Conservation (phyloP, 2,797 vertebrate species). For the Sardinella longiceps region DNA sequence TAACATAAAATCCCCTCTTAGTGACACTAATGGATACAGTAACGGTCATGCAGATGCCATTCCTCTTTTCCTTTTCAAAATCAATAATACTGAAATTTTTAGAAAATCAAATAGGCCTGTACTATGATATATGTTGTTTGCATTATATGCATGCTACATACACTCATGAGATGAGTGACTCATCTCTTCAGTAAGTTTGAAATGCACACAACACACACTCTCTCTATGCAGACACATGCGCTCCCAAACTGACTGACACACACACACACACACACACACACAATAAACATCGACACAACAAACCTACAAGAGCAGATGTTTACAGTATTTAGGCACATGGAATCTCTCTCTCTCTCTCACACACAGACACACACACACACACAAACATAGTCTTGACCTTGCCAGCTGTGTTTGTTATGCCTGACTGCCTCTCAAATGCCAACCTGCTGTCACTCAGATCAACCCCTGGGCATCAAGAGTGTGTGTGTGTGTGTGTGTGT, state of each 20-base stretch:
- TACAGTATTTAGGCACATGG: background rate
- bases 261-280: background rate
- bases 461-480: background rate
- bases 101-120: no score
- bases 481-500: background rate
- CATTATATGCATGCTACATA: no score
- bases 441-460: conserved; percentile 10
- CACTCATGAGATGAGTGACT: no score
- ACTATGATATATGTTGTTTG: no score
- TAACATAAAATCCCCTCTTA: no score
- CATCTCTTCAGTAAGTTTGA: no score
- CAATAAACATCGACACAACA: background rate
- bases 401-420: background rate
- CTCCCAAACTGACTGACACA: background rate
- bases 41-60: no score
- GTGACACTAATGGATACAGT: no score
- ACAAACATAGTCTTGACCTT: conserved; percentile 8
- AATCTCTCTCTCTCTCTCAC: background rate
- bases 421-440: background rate
- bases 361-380: conserved; percentile 9
- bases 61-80: no score
- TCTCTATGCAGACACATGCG: no score
- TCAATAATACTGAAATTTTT: no score
- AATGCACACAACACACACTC: no score
- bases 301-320: background rate